Evolutionary conservation across 1,140 invertebrate genomes (phyloP).

Genomic region (Andrena cerasifolii): DNA sequence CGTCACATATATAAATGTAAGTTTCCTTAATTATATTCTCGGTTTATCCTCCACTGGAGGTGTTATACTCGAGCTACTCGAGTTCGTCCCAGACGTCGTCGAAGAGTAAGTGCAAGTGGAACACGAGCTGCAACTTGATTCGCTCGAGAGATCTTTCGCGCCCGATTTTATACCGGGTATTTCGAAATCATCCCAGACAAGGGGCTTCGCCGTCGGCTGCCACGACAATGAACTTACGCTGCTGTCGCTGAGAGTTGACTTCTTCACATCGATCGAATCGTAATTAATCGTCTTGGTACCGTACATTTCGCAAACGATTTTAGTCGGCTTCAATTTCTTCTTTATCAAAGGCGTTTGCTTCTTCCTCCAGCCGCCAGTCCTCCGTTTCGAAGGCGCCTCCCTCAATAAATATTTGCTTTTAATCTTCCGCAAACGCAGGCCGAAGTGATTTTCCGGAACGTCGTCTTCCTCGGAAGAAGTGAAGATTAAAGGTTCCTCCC

Average conservation of each 20-base stretch:
- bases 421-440: neutral
- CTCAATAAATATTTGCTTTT: neutral
- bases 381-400: neutral
- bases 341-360: neutral
- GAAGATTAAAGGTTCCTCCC: neutral
- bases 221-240: neutral
- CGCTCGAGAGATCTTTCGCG: slow-evolving; percentile 27
- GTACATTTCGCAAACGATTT: slow-evolving; percentile 61
- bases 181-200: neutral
- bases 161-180: neutral
- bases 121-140: slow-evolving; percentile 7
- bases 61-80: too few relatives aligned
- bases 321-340: slow-evolving; percentile 1
- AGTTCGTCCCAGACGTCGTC: neutral
- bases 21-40: too few relatives aligned
- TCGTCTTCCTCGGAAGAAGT: neutral
- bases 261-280: slow-evolving; percentile 30
- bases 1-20: too few relatives aligned
- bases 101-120: neutral
- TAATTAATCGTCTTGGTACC: slow-evolving; percentile 66
- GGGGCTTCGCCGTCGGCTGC: neutral
- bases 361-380: slow-evolving; percentile 2
- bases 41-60: neutral
- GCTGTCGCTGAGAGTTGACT: slow-evolving; percentile 42
- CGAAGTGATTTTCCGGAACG: too few relatives aligned